Evolutionary conservation across 2,113 vertebrate genomes (phyloP).

Genomic region (Xenotilapia leptura): DNA sequence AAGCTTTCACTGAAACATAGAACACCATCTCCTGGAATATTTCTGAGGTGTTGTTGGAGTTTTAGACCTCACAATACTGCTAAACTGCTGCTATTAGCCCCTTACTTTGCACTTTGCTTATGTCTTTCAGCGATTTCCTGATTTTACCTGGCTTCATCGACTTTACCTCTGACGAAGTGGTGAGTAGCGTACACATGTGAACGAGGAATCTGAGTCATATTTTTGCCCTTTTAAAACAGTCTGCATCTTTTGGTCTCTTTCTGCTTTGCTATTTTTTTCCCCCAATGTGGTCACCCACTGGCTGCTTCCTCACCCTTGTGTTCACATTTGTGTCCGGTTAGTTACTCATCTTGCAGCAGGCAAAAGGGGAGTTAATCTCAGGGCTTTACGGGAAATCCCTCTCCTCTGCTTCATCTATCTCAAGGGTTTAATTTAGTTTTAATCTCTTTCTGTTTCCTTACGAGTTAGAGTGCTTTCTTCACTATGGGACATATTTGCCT

Average conservation of each 20-base stretch:
- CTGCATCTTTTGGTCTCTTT: background rate
- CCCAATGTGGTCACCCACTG: slow-evolving; percentile 2
- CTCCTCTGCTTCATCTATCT: background rate
- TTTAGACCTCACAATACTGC: background rate
- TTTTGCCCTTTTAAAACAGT: background rate
- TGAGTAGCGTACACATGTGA: slow-evolving; percentile 24
- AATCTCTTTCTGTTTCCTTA: background rate
- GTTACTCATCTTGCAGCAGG: slow-evolving; percentile 5
- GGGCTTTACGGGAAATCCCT: slow-evolving; percentile 27
- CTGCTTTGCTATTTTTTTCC: slow-evolving; percentile 14
- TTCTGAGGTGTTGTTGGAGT: background rate
- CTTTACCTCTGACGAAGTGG: slow-evolving; percentile 70
- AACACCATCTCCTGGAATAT: background rate
- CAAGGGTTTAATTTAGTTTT: slow-evolving; percentile 1
- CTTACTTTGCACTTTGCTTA: slow-evolving; percentile 15
- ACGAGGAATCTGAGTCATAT: background rate
- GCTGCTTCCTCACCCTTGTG: slow-evolving; percentile 16
- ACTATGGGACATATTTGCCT: background rate
- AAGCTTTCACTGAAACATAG: background rate
- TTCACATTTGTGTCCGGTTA: slow-evolving; percentile 16
- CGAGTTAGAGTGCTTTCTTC: background rate
- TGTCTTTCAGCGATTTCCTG: slow-evolving; percentile 69
- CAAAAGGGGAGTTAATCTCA: slow-evolving; percentile 20
- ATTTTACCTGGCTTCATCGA: slow-evolving; percentile 70
- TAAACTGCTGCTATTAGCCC: background rate